Percentiles rank a stretch among this genome's conserved stretches.
Evolutionary conservation across 2,797 vertebrate genomes (phyloP).

Genomic region (Saxicola maurus): DNA sequence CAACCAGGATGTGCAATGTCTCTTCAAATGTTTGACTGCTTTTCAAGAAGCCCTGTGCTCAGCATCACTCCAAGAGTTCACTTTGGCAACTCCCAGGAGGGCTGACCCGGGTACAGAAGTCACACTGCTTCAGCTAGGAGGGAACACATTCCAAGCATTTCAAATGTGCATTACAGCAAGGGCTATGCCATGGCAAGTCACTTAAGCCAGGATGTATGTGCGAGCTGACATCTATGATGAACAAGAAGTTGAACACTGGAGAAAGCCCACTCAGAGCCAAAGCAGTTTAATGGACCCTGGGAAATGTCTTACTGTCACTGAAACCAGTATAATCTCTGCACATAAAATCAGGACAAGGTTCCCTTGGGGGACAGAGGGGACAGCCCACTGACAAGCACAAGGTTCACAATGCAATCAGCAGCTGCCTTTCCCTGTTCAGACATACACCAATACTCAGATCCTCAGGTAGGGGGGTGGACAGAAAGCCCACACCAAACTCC

Average conservation of each 20-base stretch:
- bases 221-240: accelerated
- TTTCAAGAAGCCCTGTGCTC: neutral
- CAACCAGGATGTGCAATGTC: neutral
- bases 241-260: neutral
- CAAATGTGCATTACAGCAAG: neutral
- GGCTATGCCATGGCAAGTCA: neutral
- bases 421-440: neutral
- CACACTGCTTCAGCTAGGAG: neutral
- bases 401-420: neutral
- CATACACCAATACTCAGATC: neutral
- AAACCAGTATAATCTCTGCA: neutral
- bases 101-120: accelerated
- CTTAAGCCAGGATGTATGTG: neutral
- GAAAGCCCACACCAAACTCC: neutral
- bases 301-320: neutral
- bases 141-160: neutral
- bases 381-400: neutral
- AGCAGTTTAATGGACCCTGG: neutral
- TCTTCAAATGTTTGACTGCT: neutral
- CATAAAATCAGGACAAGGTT: neutral
- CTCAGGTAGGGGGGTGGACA: neutral
- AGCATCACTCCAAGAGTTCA: accelerated
- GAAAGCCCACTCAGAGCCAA: neutral
- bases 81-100: neutral
- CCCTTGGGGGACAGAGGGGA: neutral